Percentiles rank a stretch among this genome's conserved stretches.
These are phyloP conservation scores for Leptatherina wallacei DNA, from an alignment of 2,797 vertebrate genomes.

Conservation along the genomic window DNA sequence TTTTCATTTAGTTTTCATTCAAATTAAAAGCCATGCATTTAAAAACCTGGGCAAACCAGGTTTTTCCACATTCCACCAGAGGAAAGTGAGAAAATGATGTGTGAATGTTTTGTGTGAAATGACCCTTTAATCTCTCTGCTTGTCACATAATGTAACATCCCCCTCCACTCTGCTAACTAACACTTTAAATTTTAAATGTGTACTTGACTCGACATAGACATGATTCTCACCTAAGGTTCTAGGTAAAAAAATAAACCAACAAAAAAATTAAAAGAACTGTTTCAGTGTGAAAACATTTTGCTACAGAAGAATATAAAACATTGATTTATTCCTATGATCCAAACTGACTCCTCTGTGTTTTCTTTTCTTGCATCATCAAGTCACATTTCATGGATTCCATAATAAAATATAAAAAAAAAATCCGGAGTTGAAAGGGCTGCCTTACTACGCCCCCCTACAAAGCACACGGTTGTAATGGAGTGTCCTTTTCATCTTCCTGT, in stretches of 20 bases:
- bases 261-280: slow-evolving; percentile 67
- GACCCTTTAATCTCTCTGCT: slow-evolving; percentile 39
- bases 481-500: slow-evolving; percentile 41
- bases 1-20: too few relatives aligned
- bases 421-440: background rate
- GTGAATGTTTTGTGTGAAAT: slow-evolving; percentile 29
- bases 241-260: slow-evolving; percentile 69
- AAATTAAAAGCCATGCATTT: too few relatives aligned
- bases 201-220: slow-evolving; percentile 79
- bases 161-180: slow-evolving; percentile 65
- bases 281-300: slow-evolving; percentile 88
- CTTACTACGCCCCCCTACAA: background rate
- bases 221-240: slow-evolving; percentile 87
- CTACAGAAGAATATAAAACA: slow-evolving; percentile 85
- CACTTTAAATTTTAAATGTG: slow-evolving; percentile 72
- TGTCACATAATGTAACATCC: slow-evolving; percentile 49
- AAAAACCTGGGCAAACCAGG: too few relatives aligned
- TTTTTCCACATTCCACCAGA: background rate
- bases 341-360: slow-evolving; percentile 69
- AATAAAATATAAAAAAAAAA: background rate
- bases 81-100: background rate
- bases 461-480: slow-evolving; percentile 24
- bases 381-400: slow-evolving; percentile 14
- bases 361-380: slow-evolving; percentile 31
- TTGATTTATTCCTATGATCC: slow-evolving; percentile 79